Evolutionary conservation across 2,888 invertebrate genomes (phyloP).

Genomic region (Brachylomia viminalis): DNA sequence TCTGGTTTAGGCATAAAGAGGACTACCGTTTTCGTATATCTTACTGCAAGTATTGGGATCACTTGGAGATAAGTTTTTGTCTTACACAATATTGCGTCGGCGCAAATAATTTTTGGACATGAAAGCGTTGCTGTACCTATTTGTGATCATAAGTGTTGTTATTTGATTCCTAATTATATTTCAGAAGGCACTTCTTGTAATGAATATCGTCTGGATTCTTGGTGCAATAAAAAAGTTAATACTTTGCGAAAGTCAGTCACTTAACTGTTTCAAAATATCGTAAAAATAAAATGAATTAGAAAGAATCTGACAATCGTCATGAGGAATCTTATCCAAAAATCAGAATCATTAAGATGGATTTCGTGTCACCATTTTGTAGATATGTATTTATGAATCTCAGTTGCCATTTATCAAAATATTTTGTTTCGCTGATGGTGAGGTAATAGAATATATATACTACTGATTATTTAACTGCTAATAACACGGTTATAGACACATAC

Average conservation of each 20-base stretch:
- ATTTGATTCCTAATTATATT: constrained; percentile 23
- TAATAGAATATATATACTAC: constrained; percentile 3
- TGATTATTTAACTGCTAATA: not conserved
- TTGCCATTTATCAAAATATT: constrained; percentile 2
- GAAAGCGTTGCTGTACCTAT: constrained; percentile 13
- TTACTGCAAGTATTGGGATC: constrained; percentile 57
- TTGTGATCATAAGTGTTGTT: constrained; percentile 7
- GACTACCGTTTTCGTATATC: constrained; percentile 61
- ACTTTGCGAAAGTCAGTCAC: not conserved
- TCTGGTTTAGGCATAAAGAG: constrained; percentile 74
- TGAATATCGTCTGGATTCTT: not conserved
- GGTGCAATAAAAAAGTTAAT: not conserved
- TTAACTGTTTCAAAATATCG: not conserved
- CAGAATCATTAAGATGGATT: not conserved
- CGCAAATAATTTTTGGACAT: constrained; percentile 16
- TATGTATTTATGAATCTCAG: constrained; percentile 9
- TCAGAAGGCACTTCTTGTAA: constrained; percentile 4
- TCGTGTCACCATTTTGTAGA: not conserved
- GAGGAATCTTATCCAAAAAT: not conserved
- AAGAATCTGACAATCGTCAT: not conserved
- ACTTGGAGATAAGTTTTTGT: constrained; percentile 40
- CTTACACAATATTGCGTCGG: constrained; percentile 28
- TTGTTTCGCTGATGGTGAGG: constrained; percentile 1
- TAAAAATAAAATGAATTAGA: not conserved
- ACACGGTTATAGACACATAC: not conserved